A percentile compares a stretch with the other conserved stretches of the same genome.
Evolutionary conservation across 2,113 vertebrate genomes (phyloP).

Genomic region (Rhynchomys soricoides): DNA sequence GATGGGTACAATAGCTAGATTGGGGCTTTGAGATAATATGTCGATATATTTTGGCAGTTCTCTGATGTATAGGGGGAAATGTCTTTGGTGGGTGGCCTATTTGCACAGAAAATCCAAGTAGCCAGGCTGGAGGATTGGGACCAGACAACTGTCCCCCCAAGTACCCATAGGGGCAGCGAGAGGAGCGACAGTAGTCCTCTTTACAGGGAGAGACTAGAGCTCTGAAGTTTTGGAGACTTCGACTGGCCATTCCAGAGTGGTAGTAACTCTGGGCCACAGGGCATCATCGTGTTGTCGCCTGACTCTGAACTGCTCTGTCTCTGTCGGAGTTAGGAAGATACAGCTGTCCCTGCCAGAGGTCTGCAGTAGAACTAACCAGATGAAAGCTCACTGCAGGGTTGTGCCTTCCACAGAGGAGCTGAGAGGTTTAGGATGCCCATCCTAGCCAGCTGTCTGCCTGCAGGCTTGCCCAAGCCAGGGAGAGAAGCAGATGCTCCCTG

Average conservation of each 20-base stretch:
- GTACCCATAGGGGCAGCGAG: neutral
- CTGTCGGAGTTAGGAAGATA: neutral
- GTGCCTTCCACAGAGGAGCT: too few relatives aligned
- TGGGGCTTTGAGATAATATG: neutral
- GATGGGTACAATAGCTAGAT: neutral
- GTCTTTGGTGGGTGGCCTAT: neutral
- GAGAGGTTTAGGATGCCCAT: too few relatives aligned
- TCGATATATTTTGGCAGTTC: neutral
- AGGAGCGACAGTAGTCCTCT: neutral
- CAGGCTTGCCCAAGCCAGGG: neutral
- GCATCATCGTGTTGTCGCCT: accelerated
- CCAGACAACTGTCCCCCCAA: neutral
- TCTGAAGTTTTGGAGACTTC: neutral
- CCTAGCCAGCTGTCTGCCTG: neutral
- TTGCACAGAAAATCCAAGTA: neutral
- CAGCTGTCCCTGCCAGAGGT: neutral
- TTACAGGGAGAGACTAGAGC: neutral
- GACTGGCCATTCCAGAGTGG: accelerated
- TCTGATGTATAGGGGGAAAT: neutral
- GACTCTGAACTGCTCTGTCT: neutral
- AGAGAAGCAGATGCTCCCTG: neutral
- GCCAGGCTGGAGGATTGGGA: neutral
- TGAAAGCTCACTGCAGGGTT: neutral
- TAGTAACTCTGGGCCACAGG: neutral
- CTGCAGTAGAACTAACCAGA: neutral